Evolutionary conservation across 2,113 vertebrate species (phyloP).

Genomic region (Pelodiscus sinensis): DNA sequence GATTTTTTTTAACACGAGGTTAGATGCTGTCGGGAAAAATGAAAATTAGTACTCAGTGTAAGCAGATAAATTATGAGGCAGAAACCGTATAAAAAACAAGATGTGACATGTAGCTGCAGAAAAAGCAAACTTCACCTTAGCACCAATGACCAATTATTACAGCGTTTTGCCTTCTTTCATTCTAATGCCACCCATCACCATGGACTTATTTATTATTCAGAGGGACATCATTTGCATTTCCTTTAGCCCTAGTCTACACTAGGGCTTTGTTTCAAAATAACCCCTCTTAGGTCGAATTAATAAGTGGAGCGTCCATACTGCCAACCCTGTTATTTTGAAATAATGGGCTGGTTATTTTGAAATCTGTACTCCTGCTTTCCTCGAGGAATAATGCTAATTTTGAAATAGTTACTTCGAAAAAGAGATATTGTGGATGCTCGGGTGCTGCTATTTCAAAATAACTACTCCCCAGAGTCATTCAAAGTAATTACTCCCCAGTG

Average conservation of each 20-base stretch:
- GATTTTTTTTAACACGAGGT: slow-evolving; percentile 35
- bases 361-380: no score
- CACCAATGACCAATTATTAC: slow-evolving; percentile 57
- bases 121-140: slow-evolving; percentile 1
- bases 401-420: no score
- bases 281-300: no score
- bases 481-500: no score
- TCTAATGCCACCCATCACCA: not conserved
- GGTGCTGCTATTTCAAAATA: no score
- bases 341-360: no score
- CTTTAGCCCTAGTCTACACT: not conserved
- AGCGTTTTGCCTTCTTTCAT: slow-evolving; percentile 21
- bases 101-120: slow-evolving; percentile 28
- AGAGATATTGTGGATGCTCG: no score
- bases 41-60: slow-evolving; percentile 5
- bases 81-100: slow-evolving; percentile 21
- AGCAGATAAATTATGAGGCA: slow-evolving; percentile 45
- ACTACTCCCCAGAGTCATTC: no score
- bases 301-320: no score
- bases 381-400: no score
- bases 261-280: no score
- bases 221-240: slow-evolving; percentile 6
- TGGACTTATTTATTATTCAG: slow-evolving; percentile 40
- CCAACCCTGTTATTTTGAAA: no score
- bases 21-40: slow-evolving; percentile 12